These are phyloP conservation scores for Larimichthys crocea DNA, from an alignment of 2,113 vertebrate species.

Conservation along the genomic window DNA sequence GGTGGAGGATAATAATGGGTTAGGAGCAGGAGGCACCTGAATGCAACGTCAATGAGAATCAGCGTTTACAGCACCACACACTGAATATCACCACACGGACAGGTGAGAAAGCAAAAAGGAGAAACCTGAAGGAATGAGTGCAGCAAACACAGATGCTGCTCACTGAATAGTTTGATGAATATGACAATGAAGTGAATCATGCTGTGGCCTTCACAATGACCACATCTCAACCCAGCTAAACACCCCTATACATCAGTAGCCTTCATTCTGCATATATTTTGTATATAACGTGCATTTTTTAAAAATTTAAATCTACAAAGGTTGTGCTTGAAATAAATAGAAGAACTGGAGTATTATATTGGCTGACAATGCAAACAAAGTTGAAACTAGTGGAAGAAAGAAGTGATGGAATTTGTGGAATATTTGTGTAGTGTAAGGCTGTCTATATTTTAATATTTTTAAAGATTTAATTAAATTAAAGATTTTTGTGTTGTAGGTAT, in stretches of 20 bases:
- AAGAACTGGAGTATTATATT: not conserved
- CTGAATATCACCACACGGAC: not conserved
- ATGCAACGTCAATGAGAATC: not conserved
- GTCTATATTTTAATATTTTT: not conserved
- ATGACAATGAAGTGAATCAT: not conserved
- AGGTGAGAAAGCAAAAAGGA: not conserved
- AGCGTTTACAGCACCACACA: not conserved
- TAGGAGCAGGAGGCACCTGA: not conserved
- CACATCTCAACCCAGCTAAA: not conserved
- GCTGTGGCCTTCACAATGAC: not conserved
- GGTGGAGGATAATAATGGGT: not conserved
- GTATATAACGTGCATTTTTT: not conserved
- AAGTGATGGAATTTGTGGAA: too few species aligned
- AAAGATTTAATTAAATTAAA: too few species aligned
- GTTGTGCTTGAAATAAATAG: not conserved
- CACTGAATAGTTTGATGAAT: not conserved
- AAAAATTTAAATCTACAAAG: too few species aligned
- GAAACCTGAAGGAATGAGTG: not conserved
- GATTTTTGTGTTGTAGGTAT: not conserved
- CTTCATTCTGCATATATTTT: not conserved
- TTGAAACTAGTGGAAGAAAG: not conserved
- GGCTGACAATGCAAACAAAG: not conserved
- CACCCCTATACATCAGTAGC: not conserved
- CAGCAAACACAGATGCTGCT: not conserved
- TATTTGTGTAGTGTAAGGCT: too few species aligned